These are phyloP conservation scores for Trematomus bernacchii DNA, from an alignment of 2,797 vertebrate species.

Conservation along the genomic window DNA sequence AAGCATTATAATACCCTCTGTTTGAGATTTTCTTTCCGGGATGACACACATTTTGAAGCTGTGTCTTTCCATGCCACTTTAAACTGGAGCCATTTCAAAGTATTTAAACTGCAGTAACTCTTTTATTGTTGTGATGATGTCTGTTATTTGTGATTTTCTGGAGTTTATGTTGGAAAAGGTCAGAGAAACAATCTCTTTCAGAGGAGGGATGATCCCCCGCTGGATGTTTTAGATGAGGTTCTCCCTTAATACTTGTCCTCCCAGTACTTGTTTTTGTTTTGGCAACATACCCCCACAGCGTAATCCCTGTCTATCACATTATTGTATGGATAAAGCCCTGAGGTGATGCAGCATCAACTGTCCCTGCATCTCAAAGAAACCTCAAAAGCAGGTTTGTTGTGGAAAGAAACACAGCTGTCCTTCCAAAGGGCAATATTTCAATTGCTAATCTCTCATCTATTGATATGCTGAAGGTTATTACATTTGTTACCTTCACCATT, in stretches of 20 bases:
- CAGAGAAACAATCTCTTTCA: conserved; percentile 17
- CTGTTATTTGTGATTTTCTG: conserved; percentile 2
- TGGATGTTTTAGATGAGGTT: conserved; percentile 35
- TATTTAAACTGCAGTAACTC: conserved; percentile 2
- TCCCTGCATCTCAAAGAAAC: not conserved
- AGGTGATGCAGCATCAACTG: conserved; percentile 10
- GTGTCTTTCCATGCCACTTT: not conserved
- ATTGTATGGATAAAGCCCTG: conserved; percentile 30
- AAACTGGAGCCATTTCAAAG: not conserved
- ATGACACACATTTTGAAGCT: not conserved
- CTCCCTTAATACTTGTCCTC: conserved; percentile 16
- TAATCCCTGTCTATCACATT: conserved; percentile 30
- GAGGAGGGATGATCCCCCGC: not conserved
- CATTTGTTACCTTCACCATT: conserved; percentile 10
- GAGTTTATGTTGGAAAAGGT: conserved; percentile 25
- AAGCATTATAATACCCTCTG: not conserved
- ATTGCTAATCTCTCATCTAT: conserved; percentile 40
- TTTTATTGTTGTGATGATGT: conserved; percentile 2
- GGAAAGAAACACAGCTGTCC: conserved; percentile 16
- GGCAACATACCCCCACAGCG: conserved; percentile 9
- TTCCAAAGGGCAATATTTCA: conserved; percentile 34
- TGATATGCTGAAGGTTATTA: conserved; percentile 15
- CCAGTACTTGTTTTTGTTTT: conserved; percentile 26
- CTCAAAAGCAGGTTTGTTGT: conserved; percentile 13
- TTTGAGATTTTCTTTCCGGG: not conserved